Evolutionary conservation across 30 jellyfish, hydroid and myxozoan species (phyloP), one percentile per base, ranked within the genome.

Genomic region (Morbakka virulenta): DNA sequence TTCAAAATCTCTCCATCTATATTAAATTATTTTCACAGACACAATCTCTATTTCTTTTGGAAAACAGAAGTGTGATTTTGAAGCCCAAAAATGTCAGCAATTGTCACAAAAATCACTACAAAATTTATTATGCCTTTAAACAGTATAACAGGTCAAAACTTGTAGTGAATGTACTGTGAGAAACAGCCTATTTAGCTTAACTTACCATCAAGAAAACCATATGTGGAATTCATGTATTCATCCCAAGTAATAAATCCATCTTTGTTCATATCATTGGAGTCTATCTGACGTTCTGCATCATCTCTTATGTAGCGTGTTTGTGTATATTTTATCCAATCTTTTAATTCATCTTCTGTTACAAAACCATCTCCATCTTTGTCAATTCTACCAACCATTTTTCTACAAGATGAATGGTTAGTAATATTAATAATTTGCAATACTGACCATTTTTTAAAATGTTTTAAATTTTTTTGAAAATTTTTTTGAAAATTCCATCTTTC

Each of bases 311-410:
- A 89, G 69, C 72, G 82, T 50, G 82, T 89, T 41, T 89, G 97
- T 64, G 97, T 88, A 66, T 77, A 83, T 71, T 89, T 68, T 11
- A 89, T 89, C 97, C 97, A 89, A 36, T 83, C 95, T 57, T 82
- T 82, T 27, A 89, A 67, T 57, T 89, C 97, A 9, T 82, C 84
- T 36, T 81, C 92, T 14, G 97, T 82, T 63, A 89, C 97, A 61
- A 66, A 76, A 28, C 97, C 97, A 83, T 89, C 97, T 0, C 57
- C 52, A 70, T 89, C 86, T 62, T 83, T 81, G 89, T 89, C 97
- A 31, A 89, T 89, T 36, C 77, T 89, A 24, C 69, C 73, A 66
- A 82, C 87, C 23, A 89, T 89, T 33, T 89, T 76, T 69, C 97
- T 89, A 51, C 35, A 64, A 30, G 32, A 31, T 14, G 29, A 49